phyloP scores from a whole-genome alignment of 92 coral and sea anemone species.

The Palythoa caribaeorum region DNA sequence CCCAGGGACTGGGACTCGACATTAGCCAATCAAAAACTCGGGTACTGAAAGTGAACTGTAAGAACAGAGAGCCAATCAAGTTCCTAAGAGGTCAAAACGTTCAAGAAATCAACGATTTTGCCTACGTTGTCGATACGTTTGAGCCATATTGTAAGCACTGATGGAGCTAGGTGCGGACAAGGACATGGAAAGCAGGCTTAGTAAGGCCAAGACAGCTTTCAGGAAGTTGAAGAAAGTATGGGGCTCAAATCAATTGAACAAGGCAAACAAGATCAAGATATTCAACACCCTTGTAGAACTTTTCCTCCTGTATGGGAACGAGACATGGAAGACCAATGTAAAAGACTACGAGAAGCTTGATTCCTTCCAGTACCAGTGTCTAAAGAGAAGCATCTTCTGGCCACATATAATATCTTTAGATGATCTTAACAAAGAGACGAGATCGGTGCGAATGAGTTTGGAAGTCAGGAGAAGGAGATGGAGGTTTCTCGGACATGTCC shows the following conservation, averaged over 20 bases:
- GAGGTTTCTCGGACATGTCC: too few relatives aligned
- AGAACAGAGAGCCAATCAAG: too few relatives aligned
- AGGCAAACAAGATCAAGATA: neutral
- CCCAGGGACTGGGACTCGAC: too few relatives aligned
- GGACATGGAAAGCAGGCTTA: neutral
- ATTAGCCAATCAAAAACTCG: too few relatives aligned
- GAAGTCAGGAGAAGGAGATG: too few relatives aligned
- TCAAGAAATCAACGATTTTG: too few relatives aligned
- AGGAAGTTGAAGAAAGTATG: neutral
- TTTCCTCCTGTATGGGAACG: neutral
- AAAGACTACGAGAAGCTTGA: neutral
- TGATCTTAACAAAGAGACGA: neutral
- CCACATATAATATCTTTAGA: constrained; percentile 1
- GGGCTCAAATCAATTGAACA: neutral
- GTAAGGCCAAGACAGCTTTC: neutral
- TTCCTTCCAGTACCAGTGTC: neutral
- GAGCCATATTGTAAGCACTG: neutral
- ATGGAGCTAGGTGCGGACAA: neutral
- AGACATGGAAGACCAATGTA: neutral
- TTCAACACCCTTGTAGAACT: neutral
- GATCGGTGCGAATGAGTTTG: neutral
- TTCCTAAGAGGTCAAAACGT: too few relatives aligned
- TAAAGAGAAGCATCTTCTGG: neutral
- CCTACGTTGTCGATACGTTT: too few relatives aligned
- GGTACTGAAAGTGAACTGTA: too few relatives aligned